These are phyloP conservation scores for Synanthedon myopaeformis DNA, from an alignment of 2,888 invertebrate genomes.

Conservation along the genomic window DNA sequence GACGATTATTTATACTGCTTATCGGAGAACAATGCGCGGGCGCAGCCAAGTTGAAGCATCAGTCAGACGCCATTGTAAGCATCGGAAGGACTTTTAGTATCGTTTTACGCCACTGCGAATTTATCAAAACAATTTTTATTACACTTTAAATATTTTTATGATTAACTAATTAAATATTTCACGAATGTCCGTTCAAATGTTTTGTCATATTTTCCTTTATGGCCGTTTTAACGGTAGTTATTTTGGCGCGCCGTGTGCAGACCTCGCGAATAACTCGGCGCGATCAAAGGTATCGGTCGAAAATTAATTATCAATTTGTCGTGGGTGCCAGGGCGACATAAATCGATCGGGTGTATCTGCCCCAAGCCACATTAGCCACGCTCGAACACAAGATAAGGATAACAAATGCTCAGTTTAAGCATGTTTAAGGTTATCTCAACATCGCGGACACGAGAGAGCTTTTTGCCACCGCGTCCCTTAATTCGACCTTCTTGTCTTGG, in stretches of 20 bases:
- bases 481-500: conserved; percentile 43
- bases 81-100: background rate
- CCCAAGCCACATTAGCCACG: conserved; percentile 67
- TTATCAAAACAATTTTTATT: background rate
- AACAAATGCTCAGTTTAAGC: conserved; percentile 70
- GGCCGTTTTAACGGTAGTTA: conserved; percentile 37
- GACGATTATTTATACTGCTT: conserved; percentile 50
- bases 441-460: conserved; percentile 68
- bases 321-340: conserved; percentile 67
- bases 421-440: conserved; percentile 68
- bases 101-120: background rate
- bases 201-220: conserved; percentile 12
- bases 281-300: conserved; percentile 57
- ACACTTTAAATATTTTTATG: background rate
- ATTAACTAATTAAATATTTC: conserved; percentile 1
- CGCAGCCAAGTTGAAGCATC: conserved; percentile 24
- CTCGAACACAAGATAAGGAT: conserved; percentile 63
- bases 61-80: conserved; percentile 20
- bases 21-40: conserved; percentile 48
- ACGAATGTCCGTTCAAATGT: background rate
- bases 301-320: conserved; percentile 71
- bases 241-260: conserved; percentile 24
- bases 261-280: conserved; percentile 58
- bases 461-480: conserved; percentile 65
- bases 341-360: conserved; percentile 65